These are phyloP conservation scores for Euura saliciscinereae DNA, from an alignment of 1,140 invertebrate genomes.

Conservation along the genomic window DNA sequence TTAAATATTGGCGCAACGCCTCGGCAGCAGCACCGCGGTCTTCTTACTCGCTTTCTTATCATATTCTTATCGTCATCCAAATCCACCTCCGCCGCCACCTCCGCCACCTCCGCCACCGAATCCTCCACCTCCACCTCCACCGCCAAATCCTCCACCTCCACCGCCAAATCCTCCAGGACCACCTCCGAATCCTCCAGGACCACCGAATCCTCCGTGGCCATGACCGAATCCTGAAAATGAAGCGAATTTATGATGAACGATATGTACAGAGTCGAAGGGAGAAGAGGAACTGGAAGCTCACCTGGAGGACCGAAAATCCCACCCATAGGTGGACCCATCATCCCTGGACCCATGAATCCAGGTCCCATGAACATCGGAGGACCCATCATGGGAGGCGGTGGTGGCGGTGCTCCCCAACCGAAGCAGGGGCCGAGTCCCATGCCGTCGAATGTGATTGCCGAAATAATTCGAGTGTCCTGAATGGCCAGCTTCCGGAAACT, in stretches of 20 bases:
- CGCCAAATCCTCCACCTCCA: not conserved
- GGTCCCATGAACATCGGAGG: not conserved
- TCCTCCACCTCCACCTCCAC: not conserved
- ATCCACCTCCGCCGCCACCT: not conserved
- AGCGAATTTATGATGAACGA: not conserved
- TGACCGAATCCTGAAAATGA: no score
- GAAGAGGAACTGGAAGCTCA: no score
- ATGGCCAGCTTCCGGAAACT: not conserved
- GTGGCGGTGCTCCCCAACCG: not conserved
- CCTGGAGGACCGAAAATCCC: not conserved
- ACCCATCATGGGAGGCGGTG: not conserved
- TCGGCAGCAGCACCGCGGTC: no score
- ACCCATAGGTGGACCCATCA: not conserved
- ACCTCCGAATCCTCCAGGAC: slow-evolving; percentile 5
- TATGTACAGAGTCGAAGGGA: no score
- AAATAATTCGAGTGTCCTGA: not conserved
- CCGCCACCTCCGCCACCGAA: not conserved
- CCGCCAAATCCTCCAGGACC: slow-evolving; percentile 7
- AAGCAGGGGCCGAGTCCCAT: not conserved
- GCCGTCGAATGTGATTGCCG: not conserved
- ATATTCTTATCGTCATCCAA: not conserved
- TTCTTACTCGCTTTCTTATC: no score
- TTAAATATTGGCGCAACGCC: no score
- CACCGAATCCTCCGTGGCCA: not conserved
- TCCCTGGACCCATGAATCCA: not conserved